Base-by-base conservation (phyloP, 2,113 vertebrate genomes). In the Asarcornis scutulata region DNA sequence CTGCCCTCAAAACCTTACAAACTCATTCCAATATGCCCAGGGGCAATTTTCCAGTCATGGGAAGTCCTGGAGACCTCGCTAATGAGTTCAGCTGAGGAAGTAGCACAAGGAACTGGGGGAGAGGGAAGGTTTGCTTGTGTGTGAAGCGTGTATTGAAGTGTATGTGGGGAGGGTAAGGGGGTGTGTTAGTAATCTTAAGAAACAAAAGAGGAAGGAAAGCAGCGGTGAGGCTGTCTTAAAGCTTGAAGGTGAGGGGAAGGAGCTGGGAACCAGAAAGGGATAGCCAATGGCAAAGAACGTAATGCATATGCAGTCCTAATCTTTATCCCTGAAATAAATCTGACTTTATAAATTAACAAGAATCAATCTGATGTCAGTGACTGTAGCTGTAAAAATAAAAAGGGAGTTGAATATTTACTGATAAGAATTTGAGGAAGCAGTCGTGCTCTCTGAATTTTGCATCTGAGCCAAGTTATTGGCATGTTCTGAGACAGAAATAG, bases 1-100 rank as follows among this genome's bases (percentile, higher is more conserved):
- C 90, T 95, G 92, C 86, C 93, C 92, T 97, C 83, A 88, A 95
- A 96, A 96, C 91, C 82, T 63, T 81, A 44, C 86, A 52, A 44
- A 72, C 82, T 94, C 74, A 40, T 80, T 93, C 62, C 44, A 66
- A 0, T 58, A 20, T 44, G 89, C 87, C 94, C 58, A 15, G 85
- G 22, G 62, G 73, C 9, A 0, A 4, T 7, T 59, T 84, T 38
- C 63, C 83, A 60, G 44, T 44, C n/a, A 0, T 48, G 72, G 58
- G 59, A 64, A 87, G 86, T 82, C 75, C 79, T 71, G 73, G 69
- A 90, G 84, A 88, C n/a, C 1, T 17, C 20, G 63, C 66, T 92
- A 82, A 92, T 90, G 93, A 96, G 93, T 89, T 94, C 89, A 81
- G 53, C 34, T 69, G 59, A 92, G 89, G 89, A 97, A 94, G 72